Base-by-base conservation (phyloP, 1,140 invertebrate genomes). In the Muscidifurax raptorellus region DNA sequence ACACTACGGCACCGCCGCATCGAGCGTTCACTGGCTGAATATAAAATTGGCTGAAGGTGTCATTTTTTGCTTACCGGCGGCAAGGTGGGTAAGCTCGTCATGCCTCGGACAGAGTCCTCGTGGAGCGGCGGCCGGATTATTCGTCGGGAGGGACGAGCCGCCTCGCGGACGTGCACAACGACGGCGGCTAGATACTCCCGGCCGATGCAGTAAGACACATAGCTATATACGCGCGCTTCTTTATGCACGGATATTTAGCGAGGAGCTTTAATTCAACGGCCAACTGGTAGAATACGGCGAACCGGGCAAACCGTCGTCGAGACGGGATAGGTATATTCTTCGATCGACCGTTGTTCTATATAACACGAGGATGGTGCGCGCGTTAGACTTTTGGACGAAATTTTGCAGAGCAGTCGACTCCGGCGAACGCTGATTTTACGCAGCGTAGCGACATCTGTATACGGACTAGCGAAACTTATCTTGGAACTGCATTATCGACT, bases 51-150 rank as follows among this genome's bases (percentile, higher is more conserved):
- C 44, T 5, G 25, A 81, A 81, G 22, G 18, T 36, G 36, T 47
- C 40, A 13, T 52, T 22, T 27, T 72, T 82, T 82, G 81, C 81
- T 82, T 82, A 82, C 81, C 81, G 81, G 81, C 81, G 81, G 81
- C 25, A 76, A n/a, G 32, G 13, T 64, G 72, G 81, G 81, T 82
- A 82, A 82, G 72, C 81, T 76, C 81, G 72, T 66, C 81, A 82
- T 82, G 72, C 72, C 44, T 82, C 12, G 30, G 30, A 79, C 40
- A 44, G 36, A 32, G n/a, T 28, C 36, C 36, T 76, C 74, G 74
- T 15, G 32, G 40, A 76, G 36, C 9, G n/a, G 25, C n/a, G 69
- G 72, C 74, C 40, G 44, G 40, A 47, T 76, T 25, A 27, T 40
- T 36, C 32, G 32, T 22, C 72, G 72, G n/a, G 44, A 47, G 12